These are phyloP conservation scores for Cyanistes caeruleus DNA, from an alignment of 2,113 vertebrate species.

Conservation along the genomic window DNA sequence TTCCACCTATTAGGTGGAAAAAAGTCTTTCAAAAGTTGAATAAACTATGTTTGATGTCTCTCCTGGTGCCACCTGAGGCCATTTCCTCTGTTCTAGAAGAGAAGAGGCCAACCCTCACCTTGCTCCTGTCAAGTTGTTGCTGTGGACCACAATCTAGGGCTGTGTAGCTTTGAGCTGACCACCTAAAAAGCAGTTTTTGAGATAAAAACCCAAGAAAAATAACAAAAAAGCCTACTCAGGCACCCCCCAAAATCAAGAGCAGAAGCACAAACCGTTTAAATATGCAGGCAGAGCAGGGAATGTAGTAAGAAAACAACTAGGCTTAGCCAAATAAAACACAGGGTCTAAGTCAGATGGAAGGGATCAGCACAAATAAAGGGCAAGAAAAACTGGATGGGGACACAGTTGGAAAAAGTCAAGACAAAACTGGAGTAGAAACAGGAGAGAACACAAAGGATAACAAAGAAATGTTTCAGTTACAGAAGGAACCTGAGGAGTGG, in stretches of 20 bases:
- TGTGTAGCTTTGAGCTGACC: fast-evolving
- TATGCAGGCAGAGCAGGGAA: neutral
- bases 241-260: neutral
- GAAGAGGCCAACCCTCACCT: neutral
- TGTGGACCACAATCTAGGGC: neutral
- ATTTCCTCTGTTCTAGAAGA: neutral
- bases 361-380: neutral
- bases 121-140: neutral
- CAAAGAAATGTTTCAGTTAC: neutral
- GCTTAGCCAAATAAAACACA: neutral
- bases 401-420: neutral
- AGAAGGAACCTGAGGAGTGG: neutral
- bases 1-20: neutral
- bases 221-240: neutral
- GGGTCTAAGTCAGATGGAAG: neutral
- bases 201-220: neutral
- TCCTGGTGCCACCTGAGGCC: neutral
- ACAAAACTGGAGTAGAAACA: neutral
- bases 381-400: neutral
- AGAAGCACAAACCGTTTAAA: neutral
- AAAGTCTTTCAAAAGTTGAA: neutral
- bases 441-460: neutral
- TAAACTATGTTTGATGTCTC: neutral
- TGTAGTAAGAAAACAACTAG: neutral
- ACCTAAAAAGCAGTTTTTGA: neutral